These are phyloP conservation scores for Chloroclystis v-ata DNA, from an alignment of 2,888 invertebrate species.

Conservation along the genomic window DNA sequence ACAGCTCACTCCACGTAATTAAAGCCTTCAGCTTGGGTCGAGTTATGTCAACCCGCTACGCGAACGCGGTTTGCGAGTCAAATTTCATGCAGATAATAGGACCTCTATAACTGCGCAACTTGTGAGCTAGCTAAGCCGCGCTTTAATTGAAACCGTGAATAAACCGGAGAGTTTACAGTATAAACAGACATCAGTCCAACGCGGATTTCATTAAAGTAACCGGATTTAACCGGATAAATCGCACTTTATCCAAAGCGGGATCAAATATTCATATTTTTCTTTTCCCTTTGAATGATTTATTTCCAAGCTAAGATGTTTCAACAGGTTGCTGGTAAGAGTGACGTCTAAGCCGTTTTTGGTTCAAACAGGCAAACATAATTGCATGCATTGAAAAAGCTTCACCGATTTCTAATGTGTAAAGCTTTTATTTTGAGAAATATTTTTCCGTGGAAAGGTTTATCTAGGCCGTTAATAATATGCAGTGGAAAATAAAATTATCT, in stretches of 20 bases:
- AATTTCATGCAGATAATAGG: constrained; percentile 73
- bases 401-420: no score
- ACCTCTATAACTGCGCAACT: constrained; percentile 64
- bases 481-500: constrained; percentile 2
- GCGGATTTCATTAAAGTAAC: constrained; percentile 33
- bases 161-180: constrained; percentile 46
- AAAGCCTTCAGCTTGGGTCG: constrained; percentile 71
- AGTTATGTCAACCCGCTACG: constrained; percentile 66
- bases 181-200: constrained; percentile 38
- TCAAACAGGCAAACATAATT: background rate
- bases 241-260: constrained; percentile 19
- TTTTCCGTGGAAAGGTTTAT: background rate
- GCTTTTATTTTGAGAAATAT: background rate
- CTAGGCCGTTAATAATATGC: constrained; percentile 6
- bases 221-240: constrained; percentile 35
- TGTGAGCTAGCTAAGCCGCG: constrained; percentile 58
- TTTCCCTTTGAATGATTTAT: constrained; percentile 18
- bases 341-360: background rate
- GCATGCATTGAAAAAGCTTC: background rate
- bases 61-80: constrained; percentile 67
- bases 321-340: constrained; percentile 8
- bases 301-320: constrained; percentile 5
- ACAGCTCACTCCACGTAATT: constrained; percentile 74
- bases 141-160: constrained; percentile 68
- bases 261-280: constrained; percentile 26